Conservation (phyloP, 2,888 invertebrate genomes). For the Teleiodes luculella region DNA sequence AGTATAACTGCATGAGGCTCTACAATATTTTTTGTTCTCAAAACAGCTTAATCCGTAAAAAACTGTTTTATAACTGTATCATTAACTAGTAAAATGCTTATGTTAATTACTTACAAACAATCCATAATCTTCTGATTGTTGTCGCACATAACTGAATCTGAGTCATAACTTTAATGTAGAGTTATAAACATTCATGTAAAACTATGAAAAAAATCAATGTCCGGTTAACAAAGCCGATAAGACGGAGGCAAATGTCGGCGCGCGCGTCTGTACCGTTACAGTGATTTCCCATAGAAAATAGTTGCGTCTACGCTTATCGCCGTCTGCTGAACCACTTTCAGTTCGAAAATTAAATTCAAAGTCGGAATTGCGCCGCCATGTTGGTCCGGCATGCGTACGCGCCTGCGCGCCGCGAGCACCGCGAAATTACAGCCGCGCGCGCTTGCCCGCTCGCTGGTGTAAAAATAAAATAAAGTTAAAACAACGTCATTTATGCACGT, state of each 20-base stretch:
- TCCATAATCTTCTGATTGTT: slow-evolving; percentile 57
- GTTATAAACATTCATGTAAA: slow-evolving; percentile 56
- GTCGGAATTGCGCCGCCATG: slow-evolving; percentile 61
- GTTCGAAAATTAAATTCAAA: slow-evolving; percentile 48
- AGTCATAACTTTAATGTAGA: slow-evolving; percentile 55
- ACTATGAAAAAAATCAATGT: slow-evolving; percentile 52
- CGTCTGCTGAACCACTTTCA: slow-evolving; percentile 38
- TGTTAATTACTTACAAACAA: slow-evolving; percentile 58
- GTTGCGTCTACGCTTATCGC: slow-evolving; percentile 42
- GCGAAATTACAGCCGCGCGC: slow-evolving; percentile 75
- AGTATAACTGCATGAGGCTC: not conserved
- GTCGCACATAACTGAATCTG: slow-evolving; percentile 52
- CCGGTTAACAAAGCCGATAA: slow-evolving; percentile 46
- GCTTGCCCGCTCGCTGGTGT: slow-evolving; percentile 65
- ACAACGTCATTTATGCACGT: slow-evolving; percentile 75
- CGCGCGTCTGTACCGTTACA: slow-evolving; percentile 36
- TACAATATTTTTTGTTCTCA: too few relatives aligned
- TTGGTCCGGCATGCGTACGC: slow-evolving; percentile 71
- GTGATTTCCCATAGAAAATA: slow-evolving; percentile 45
- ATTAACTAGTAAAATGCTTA: slow-evolving; percentile 31
- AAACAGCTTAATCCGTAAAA: too few relatives aligned
- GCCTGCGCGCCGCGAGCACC: slow-evolving; percentile 74
- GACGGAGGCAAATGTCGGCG: slow-evolving; percentile 28
- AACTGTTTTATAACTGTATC: too few relatives aligned
- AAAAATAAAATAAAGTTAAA: slow-evolving; percentile 79